These are phyloP conservation scores for Pseudomyrmex concolor DNA, from an alignment of 1,140 invertebrate species.

Conservation along the genomic window DNA sequence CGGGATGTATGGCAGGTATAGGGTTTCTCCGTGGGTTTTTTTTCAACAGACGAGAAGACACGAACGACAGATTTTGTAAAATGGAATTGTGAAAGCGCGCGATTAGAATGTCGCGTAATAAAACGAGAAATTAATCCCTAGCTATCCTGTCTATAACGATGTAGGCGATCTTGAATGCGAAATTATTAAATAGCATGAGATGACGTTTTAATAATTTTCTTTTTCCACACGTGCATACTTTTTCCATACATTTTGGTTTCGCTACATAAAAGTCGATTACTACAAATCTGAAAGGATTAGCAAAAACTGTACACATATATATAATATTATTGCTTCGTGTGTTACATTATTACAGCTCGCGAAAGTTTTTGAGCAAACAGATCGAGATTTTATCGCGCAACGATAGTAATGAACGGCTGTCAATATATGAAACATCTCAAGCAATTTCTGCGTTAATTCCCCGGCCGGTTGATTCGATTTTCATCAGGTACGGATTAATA, in stretches of 20 bases:
- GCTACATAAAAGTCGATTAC: too few relatives aligned
- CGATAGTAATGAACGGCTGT: conserved; percentile 30
- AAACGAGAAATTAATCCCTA: conserved; percentile 18
- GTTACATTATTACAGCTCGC: background rate
- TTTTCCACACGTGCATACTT: background rate
- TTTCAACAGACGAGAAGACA: background rate
- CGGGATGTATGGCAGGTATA: background rate
- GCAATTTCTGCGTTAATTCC: conserved; percentile 40
- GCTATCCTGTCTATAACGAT: background rate
- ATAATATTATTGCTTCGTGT: conserved; percentile 1
- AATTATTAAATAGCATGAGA: background rate
- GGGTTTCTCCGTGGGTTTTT: background rate
- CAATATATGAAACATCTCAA: conserved; percentile 40
- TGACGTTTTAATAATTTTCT: too few relatives aligned
- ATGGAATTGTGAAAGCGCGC: background rate
- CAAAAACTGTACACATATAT: background rate
- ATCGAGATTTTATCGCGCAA: background rate
- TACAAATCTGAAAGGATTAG: background rate
- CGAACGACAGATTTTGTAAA: background rate
- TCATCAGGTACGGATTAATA: conserved; percentile 12
- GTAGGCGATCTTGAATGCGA: background rate
- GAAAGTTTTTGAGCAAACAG: background rate
- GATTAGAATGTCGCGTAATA: background rate
- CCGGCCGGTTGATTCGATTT: conserved; percentile 22
- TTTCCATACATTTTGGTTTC: background rate